Evolutionary conservation across 2,797 vertebrate genomes (phyloP).

Genomic region (Decapterus maruadsi): DNA sequence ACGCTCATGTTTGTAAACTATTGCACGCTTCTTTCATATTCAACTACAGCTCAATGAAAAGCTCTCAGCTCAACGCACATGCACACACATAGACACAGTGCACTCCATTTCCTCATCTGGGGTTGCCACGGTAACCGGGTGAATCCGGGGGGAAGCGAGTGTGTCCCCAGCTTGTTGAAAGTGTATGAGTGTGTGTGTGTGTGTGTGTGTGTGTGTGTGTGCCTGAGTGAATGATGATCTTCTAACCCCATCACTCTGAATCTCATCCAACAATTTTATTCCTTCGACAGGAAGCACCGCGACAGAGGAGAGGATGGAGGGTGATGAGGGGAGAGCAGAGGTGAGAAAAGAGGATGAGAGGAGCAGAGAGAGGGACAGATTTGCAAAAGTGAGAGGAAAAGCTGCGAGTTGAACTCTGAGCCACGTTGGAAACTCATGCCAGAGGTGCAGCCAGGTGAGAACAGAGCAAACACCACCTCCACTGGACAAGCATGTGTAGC

Average conservation of each 20-base stretch:
- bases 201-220: neutral
- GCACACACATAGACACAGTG: constrained; percentile 26
- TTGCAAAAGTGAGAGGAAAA: constrained; percentile 4
- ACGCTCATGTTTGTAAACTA: neutral
- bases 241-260: constrained; percentile 20
- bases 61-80: constrained; percentile 46
- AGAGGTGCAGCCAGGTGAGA: neutral
- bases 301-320: neutral
- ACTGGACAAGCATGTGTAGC: constrained; percentile 6
- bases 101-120: constrained; percentile 23
- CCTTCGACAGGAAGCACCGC: constrained; percentile 12
- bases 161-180: constrained; percentile 2
- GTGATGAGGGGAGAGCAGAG: neutral
- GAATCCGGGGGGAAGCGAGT: constrained; percentile 1
- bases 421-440: neutral
- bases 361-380: neutral
- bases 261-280: neutral
- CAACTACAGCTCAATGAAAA: constrained; percentile 51
- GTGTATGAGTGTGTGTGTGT: neutral
- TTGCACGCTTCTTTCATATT: constrained; percentile 44
- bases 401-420: constrained; percentile 17
- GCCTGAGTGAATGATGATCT: constrained; percentile 28
- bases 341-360: neutral
- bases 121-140: constrained; percentile 60
- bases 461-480: neutral